Base-by-base conservation (phyloP, 30 jellyfish, hydroid and myxozoan species). In the Aurelia aurita region DNA sequence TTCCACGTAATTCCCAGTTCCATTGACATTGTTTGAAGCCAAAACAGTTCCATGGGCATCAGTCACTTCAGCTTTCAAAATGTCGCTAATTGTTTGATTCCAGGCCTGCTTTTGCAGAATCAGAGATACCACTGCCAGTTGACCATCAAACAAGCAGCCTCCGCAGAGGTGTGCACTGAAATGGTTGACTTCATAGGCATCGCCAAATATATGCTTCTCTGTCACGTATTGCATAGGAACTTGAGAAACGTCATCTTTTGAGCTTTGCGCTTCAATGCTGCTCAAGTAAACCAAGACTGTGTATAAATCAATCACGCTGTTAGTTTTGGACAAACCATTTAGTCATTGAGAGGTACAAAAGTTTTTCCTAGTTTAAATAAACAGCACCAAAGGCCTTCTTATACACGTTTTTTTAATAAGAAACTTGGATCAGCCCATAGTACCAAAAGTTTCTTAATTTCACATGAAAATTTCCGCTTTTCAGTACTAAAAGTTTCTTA, bases 141-240 rank as follows among this genome's bases (percentile, higher is more conserved):
- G 76, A 51, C 22, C 45, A 72, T 77, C 88, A 49, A 77, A 77
- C 43, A 77, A 32, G 79, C 88, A 77, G 72, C 88, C 88, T 32
- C 88, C 88, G 34, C 88, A 77, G 69, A 77, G 88, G 77, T 77
- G 88, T 19, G 79, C 88, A 32, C 76, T 55, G 77, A 77, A 77
- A 34, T 77, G 88, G 55, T 77, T 59, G 10, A 59, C 79, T 44
- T 77, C 88, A 63, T 15, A 62, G 0, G 88, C 88, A 10, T 77
- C 88, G 13, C 69, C 88, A 25, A 77, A 77, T 27, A 77, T 62
- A 31, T 77, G 88, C 57, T 51, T 58, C 59, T 77, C 88, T 16
- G 88, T 77, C 20, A 77, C 88, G 31, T 21, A 60, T 43, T 77
- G 88, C 49, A 77, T 59, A 1, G 88, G 88, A 16, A 77, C 88